Conservation (phyloP, 2,797 vertebrate species). For the Cebuella pygmaea region DNA sequence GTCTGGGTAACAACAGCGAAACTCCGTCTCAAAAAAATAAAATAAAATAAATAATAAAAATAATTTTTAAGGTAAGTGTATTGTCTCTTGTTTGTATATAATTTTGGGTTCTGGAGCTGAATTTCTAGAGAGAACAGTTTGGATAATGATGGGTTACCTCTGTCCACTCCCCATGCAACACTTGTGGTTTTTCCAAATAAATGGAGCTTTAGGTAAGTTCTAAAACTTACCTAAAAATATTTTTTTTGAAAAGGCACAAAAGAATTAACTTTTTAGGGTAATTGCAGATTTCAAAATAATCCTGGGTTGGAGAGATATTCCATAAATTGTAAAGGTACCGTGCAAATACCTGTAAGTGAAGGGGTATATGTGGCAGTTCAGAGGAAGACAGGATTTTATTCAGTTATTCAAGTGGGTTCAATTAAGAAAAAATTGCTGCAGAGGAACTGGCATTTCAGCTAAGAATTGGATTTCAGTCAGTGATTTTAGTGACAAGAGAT, state of each 20-base stretch:
- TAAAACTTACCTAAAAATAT: neutral
- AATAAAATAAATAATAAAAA: neutral
- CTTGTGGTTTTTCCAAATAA: neutral
- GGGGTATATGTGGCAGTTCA: neutral
- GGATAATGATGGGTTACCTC: neutral
- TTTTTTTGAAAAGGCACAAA: conserved; percentile 35
- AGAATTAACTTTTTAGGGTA: neutral
- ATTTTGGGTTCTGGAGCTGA: neutral
- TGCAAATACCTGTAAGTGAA: neutral
- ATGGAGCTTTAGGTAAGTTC: neutral
- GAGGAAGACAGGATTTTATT: neutral
- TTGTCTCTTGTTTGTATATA: neutral
- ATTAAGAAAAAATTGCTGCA: neutral
- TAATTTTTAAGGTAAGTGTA: neutral
- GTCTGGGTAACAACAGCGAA: no score
- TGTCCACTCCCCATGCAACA: neutral
- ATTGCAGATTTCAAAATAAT: neutral
- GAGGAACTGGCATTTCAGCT: neutral
- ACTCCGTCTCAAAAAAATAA: no score
- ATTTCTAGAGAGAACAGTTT: neutral
- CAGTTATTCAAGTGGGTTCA: neutral
- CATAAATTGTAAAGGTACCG: neutral
- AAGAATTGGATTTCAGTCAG: neutral
- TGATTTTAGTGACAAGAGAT: neutral
- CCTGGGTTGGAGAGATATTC: neutral